Evolutionary conservation across 2,113 vertebrate genomes (phyloP).

Genomic region (Corythoichthys haematopterus): DNA sequence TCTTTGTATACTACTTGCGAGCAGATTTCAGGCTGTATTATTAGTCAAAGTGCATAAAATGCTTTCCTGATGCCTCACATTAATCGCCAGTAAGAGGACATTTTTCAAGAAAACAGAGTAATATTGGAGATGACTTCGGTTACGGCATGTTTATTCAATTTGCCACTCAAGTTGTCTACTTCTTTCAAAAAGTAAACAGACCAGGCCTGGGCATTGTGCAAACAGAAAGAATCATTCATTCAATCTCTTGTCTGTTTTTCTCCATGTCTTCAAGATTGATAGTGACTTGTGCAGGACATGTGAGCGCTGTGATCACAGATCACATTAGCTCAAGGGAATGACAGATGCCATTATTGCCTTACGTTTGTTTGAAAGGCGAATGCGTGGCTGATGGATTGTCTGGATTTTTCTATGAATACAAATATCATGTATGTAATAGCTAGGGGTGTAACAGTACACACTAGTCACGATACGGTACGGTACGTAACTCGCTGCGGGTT

Average conservation of each 20-base stretch:
- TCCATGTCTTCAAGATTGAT: slow-evolving; percentile 54
- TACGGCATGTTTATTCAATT: slow-evolving; percentile 38
- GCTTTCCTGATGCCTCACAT: slow-evolving; percentile 51
- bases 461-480: no score
- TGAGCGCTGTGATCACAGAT: slow-evolving; percentile 53
- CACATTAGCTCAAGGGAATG: slow-evolving; percentile 46
- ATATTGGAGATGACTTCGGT: slow-evolving; percentile 17
- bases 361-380: slow-evolving; percentile 50
- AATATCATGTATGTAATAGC: slow-evolving; percentile 4
- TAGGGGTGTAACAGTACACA: no score
- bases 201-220: slow-evolving; percentile 31
- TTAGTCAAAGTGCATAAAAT: slow-evolving; percentile 36
- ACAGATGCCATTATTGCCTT: slow-evolving; percentile 53
- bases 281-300: slow-evolving; percentile 43
- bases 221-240: slow-evolving; percentile 13
- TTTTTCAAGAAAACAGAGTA: slow-evolving; percentile 31
- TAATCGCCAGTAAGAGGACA: slow-evolving; percentile 50
- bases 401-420: slow-evolving; percentile 25
- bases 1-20: slow-evolving; percentile 17
- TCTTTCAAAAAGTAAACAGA: slow-evolving; percentile 44
- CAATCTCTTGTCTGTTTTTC: slow-evolving; percentile 26
- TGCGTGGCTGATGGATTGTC: slow-evolving; percentile 50
- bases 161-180: slow-evolving; percentile 37
- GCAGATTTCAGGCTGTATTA: slow-evolving; percentile 17
- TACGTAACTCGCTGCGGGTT: no score